Conservation (phyloP, 2,888 invertebrate species). For the Acleris laterana region DNA sequence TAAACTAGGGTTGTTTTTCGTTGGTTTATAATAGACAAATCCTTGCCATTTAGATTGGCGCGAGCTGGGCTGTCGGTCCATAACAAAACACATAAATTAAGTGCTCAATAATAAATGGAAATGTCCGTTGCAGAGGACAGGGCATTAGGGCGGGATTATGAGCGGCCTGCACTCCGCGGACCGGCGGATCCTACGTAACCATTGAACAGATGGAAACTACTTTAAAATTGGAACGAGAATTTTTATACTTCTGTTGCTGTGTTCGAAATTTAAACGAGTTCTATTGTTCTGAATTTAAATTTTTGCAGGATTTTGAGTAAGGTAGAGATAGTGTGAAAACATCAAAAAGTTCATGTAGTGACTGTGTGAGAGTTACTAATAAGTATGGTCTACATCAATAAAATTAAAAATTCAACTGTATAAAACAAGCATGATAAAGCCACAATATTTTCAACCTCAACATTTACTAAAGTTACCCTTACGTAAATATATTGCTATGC, state of each 20-base stretch:
- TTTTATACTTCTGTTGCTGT: constrained; percentile 9
- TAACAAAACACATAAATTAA: constrained; percentile 86
- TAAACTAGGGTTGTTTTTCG: constrained; percentile 43
- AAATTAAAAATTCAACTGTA: no score
- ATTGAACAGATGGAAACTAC: constrained; percentile 30
- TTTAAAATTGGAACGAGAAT: constrained; percentile 18
- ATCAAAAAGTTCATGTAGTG: no score
- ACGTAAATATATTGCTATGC: no score
- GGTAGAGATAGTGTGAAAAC: no score
- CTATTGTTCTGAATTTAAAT: not conserved
- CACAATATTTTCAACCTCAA: no score
- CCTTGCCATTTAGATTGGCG: constrained; percentile 53
- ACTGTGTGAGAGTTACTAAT: no score
- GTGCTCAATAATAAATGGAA: constrained; percentile 86
- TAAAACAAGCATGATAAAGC: no score
- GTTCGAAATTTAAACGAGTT: not conserved
- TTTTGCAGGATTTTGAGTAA: no score
- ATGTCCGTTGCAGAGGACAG: constrained; percentile 84
- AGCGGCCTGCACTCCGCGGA: constrained; percentile 64
- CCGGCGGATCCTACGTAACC: constrained; percentile 25
- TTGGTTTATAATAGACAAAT: constrained; percentile 34
- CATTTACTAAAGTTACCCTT: no score
- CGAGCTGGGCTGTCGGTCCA: constrained; percentile 76
- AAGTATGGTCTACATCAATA: no score
- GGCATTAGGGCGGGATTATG: constrained; percentile 84